These are phyloP conservation scores for Bedellia somnulentella DNA, from an alignment of 2,888 invertebrate genomes.

Conservation along the genomic window DNA sequence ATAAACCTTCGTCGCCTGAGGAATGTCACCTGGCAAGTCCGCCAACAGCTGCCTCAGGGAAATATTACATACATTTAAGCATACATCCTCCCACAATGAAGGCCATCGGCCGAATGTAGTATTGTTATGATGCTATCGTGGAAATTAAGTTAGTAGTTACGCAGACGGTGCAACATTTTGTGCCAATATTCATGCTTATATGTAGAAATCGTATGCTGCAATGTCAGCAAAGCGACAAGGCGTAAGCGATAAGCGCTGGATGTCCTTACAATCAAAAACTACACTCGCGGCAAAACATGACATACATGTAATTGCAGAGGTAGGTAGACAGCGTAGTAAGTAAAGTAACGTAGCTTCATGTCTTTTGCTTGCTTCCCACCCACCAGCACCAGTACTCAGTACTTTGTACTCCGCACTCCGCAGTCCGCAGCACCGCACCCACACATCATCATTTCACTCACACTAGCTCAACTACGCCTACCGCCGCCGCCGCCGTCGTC, in stretches of 20 bases:
- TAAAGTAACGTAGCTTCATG: too few relatives aligned
- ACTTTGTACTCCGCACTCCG: too few relatives aligned
- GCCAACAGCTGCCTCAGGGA: slow-evolving; percentile 20
- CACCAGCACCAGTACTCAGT: too few relatives aligned
- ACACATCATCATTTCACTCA: slow-evolving; percentile 16
- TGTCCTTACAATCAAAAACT: too few relatives aligned
- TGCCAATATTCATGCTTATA: too few relatives aligned
- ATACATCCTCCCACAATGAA: slow-evolving; percentile 17
- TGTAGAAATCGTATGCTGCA: too few relatives aligned
- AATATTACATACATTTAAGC: slow-evolving; percentile 14
- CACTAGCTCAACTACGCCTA: slow-evolving; percentile 12
- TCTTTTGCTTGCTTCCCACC: slow-evolving; percentile 3
- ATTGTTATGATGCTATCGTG: neutral
- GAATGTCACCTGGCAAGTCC: slow-evolving; percentile 49
- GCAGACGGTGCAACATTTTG: too few relatives aligned
- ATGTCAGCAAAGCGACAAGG: too few relatives aligned
- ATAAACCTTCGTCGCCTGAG: slow-evolving; percentile 37
- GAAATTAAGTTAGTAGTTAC: neutral
- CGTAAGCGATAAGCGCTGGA: too few relatives aligned
- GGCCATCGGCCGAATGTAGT: slow-evolving; percentile 26
- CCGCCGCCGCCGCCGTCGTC: neutral
- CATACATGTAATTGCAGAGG: too few relatives aligned
- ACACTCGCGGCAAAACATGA: too few relatives aligned
- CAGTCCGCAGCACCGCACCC: slow-evolving; percentile 25
- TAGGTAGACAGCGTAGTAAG: too few relatives aligned